Evolutionary conservation across 1,140 invertebrate genomes (phyloP).

Genomic region (Ceratitis capitata): DNA sequence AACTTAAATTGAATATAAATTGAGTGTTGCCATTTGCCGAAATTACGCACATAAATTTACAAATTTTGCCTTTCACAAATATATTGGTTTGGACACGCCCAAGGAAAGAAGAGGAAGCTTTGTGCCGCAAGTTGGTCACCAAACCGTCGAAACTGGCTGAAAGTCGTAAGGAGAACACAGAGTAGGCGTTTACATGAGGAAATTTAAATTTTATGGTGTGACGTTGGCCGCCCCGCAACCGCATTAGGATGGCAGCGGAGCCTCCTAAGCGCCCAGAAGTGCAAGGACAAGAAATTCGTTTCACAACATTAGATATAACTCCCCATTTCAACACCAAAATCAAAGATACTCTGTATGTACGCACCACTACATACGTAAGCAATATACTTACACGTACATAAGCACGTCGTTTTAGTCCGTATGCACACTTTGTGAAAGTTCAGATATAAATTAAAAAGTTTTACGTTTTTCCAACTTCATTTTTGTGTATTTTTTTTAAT

Average conservation of each 20-base stretch:
- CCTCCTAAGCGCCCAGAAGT: not conserved
- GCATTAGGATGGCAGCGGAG: too few species aligned
- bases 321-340: slow-evolving; percentile 40
- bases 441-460: slow-evolving; percentile 44
- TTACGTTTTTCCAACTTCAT: slow-evolving; percentile 38
- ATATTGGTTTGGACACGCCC: not conserved
- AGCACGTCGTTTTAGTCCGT: not conserved
- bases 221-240: not conserved
- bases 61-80: not conserved
- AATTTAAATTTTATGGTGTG: not conserved
- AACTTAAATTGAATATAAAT: slow-evolving; percentile 31
- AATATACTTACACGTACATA: not conserved
- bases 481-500: slow-evolving; percentile 10
- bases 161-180: not conserved
- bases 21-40: slow-evolving; percentile 13
- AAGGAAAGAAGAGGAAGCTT: not conserved
- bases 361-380: not conserved
- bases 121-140: not conserved
- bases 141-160: not conserved
- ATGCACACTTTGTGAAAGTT: slow-evolving; percentile 19
- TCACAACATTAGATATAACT: slow-evolving; percentile 38
- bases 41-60: slow-evolving; percentile 5
- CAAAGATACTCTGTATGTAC: not conserved
- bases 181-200: not conserved
- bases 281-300: not conserved